Conservation (phyloP, 2,888 invertebrate genomes). For the Chloroclystis v-ata region DNA sequence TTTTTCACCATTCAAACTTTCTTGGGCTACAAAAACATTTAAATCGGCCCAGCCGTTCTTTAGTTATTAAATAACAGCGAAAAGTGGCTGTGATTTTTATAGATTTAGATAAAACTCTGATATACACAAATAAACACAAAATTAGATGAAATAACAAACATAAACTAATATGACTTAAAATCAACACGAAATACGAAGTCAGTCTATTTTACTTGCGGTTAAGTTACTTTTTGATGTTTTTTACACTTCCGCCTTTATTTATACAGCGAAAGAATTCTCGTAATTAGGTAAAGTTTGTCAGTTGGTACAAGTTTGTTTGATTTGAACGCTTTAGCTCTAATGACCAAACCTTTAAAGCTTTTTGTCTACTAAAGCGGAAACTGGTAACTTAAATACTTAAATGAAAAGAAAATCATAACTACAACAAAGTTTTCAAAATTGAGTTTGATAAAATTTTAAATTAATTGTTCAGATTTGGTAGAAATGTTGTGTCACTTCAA, state of each 20-base stretch:
- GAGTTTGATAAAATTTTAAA: background rate
- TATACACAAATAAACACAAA: too few relatives aligned
- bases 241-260: constrained; percentile 38
- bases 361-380: constrained; percentile 4
- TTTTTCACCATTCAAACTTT: too few relatives aligned
- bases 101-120: too few relatives aligned
- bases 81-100: too few relatives aligned
- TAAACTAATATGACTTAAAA: background rate
- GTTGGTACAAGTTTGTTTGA: constrained; percentile 63
- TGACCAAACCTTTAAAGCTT: constrained; percentile 39
- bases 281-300: constrained; percentile 42
- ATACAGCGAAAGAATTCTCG: constrained; percentile 39
- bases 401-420: background rate
- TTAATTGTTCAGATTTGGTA: too few relatives aligned
- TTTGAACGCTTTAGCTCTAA: constrained; percentile 65
- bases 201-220: background rate
- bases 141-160: background rate
- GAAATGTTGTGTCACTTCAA: too few relatives aligned
- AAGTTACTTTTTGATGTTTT: constrained; percentile 11
- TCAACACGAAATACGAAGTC: background rate
- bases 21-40: too few relatives aligned
- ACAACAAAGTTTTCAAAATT: background rate
- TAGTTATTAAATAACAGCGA: too few relatives aligned
- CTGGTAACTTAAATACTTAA: background rate
- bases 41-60: too few relatives aligned